Evolutionary conservation across 2,888 invertebrate species (phyloP), one percentile per base, ranked within the genome.

Genomic region (Oxyteleia sp.): DNA sequence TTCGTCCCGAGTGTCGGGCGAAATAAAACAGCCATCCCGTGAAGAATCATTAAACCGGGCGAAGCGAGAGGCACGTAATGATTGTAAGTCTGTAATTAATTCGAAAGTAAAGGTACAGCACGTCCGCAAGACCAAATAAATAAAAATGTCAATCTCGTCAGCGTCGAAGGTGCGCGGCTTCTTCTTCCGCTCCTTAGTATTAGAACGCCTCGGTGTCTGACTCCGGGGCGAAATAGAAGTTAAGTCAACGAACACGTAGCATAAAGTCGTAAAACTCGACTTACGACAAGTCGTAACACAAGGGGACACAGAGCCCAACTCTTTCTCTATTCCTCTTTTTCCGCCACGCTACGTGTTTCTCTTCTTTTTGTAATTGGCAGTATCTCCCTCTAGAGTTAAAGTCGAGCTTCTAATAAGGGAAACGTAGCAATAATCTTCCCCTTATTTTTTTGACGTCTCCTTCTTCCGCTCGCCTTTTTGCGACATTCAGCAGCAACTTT

Each of bases 131-230:
- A 84, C 79, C 88, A 90, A 91, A 91, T 91, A 91, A 91, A 91
- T 91, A 92, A 91, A 91, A 82, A 91, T 87, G 91, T 89, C 91
- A 90, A 92, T 92, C 91, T 89, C 89, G 89, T 90, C 91, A 90
- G 87, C 86, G 88, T 88, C 83, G 59, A 47, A 75, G 75, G 55
- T 84, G 71, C 74, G n/a, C n/a, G n/a, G n/a, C n/a, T n/a, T n/a
- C n/a, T n/a, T n/a, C 84, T 84, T 71, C 79, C 32, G 49, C 51
- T 63, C 16, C 59, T 59, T 41, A 15, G 72, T 53, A 71, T 72
- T 63, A 74, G 64, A 76, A 68, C 47, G 38, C 41, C 38, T 63
- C 69, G 32, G 57, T 35, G 76, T 76, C 69, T 66, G 71, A 82
- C 53, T 71, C 23, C 35, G n/a, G 32, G 35, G 63, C 57, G 78